Base-by-base conservation (phyloP, 2,888 invertebrate species). In the Drosophila falleni region DNA sequence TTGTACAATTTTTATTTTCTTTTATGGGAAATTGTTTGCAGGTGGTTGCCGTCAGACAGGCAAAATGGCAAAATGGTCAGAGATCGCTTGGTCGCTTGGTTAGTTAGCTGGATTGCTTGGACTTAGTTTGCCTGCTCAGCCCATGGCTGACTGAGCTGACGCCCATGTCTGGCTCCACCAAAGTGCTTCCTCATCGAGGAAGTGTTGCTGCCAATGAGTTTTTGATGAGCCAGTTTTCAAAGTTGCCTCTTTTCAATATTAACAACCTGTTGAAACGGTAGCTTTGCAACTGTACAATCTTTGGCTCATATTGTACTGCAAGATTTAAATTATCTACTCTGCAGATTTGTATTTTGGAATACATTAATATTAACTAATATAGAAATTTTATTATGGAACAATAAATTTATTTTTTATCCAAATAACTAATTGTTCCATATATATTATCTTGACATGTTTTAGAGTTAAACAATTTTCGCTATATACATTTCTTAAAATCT, bases 21-120 rank as follows among this genome's bases (percentile, higher is more conserved):
- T 39, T 70, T 72, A 64, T 74, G 83, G 85, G 71, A 84, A 84
- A 84, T 89, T 81, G 82, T 72, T 85, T 54, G 88, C 84, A 84
- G 84, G 84, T 84, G 84, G 84, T 87, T 84, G 85, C 78, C 87
- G 72, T 63, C 71, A 58, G 68, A 59, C 81, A 58, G 71, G 69
- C 71, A 69, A 81, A n/a, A n/a, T n/a, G n/a, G n/a, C n/a, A n/a
- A n/a, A n/a, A 78, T 76, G 75, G 75, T 68, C 78, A 69, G 63
- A 56, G 63, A 64, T 78, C 74, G 53, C 31, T 55, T 59, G 69
- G 69, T 54, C 50, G 76, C 55, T 56, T 56, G 75, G 68, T 55
- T 60, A 59, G 59, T 73, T 53, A 23, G 44, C 33, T 19, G 50
- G 41, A 35, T 56, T 58, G 35, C 49, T 50, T 39, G 33, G 35